phyloP scores from a whole-genome alignment of 1,140 invertebrate genomes.

The Zaprionus tsacasi region DNA sequence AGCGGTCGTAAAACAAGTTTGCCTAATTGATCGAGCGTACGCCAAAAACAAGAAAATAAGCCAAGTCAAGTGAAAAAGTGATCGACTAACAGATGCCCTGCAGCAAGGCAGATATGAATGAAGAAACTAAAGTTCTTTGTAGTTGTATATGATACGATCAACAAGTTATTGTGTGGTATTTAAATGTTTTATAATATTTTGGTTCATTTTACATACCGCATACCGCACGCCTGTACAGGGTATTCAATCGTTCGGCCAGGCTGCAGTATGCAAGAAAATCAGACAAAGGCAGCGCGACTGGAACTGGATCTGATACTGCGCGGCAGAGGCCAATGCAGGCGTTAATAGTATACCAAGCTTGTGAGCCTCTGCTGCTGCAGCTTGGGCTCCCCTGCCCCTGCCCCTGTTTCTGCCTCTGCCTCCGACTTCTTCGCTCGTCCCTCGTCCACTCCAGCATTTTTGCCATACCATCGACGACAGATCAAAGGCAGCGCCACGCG shows the following conservation, averaged over 20 bases:
- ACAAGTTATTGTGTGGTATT: too few relatives aligned
- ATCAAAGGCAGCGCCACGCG: conserved; percentile 73
- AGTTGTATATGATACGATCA: too few relatives aligned
- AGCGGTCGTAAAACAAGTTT: conserved; percentile 84
- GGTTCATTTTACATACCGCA: too few relatives aligned
- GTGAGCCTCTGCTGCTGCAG: conserved; percentile 33
- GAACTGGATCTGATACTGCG: conserved; percentile 49
- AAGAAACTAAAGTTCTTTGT: too few relatives aligned
- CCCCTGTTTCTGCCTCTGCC: conserved; percentile 11
- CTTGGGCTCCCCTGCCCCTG: background rate
- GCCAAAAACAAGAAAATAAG: conserved; percentile 64
- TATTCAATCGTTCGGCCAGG: background rate
- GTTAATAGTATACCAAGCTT: conserved; percentile 71
- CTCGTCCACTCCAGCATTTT: conserved; percentile 47
- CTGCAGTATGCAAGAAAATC: conserved; percentile 37
- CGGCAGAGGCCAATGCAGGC: conserved; percentile 49
- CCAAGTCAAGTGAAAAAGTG: too few relatives aligned
- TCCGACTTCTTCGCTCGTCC: background rate
- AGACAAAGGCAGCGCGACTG: conserved; percentile 53
- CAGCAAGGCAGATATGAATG: background rate
- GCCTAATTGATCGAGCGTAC: conserved; percentile 84
- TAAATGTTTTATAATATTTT: too few relatives aligned
- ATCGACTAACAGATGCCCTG: background rate
- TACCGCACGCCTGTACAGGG: conserved; percentile 16
- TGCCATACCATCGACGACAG: conserved; percentile 67